Base-by-base conservation (phyloP, 37 sponge, comb jelly and placozoan species). In the Hormiphora californensis region DNA sequence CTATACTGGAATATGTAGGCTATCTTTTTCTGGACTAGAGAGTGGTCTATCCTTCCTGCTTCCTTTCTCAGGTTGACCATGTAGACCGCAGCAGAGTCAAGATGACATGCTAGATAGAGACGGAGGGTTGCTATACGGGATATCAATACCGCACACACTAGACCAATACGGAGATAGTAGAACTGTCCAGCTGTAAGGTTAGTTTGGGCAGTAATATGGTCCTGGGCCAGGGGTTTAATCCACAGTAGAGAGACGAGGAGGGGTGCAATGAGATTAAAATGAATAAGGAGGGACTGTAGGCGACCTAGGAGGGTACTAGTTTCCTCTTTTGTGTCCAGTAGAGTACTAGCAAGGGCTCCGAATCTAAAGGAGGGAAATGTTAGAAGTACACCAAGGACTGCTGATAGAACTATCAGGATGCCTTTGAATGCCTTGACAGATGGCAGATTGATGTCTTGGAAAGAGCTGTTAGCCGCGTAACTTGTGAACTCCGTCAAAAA, bases 1-100 rank as follows among this genome's bases (percentile, higher is more conserved):
- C 81, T 73, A 30, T 73, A 73, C 44, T 73, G 81, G 81, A 73
- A 73, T 1, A 46, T 73, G 81, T 32, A 73, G 1, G 81, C 81
- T 8, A 73, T 73, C 81, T 73, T 73, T 46, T 73, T 43, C 46
- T 73, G 81, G 46, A 73, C 44, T 41, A 28, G 12, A n/a, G 40
- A 43, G 46, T 73, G 81, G 1, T 73, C 81, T 33, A 73, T 33
- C 8, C 81, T 3, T 4, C 81, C 81, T n/a, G 44, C 81, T 41
- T 73, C 81, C 46, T 36, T n/a, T 30, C 43, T 73, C 28, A 73
- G 81, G 44, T 38, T 39, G 36, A 43, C 4, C 28, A 73, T 23
- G 46, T 73, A 73, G 4, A 33, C n/a, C 81, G 40, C 17, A 11
- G 81, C 81, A n/a, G 36, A 32, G 46, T 73, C 81, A 1, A 73